Evolutionary conservation across 1,140 invertebrate species (phyloP).

Genomic region (Diorhabda carinulata): DNA sequence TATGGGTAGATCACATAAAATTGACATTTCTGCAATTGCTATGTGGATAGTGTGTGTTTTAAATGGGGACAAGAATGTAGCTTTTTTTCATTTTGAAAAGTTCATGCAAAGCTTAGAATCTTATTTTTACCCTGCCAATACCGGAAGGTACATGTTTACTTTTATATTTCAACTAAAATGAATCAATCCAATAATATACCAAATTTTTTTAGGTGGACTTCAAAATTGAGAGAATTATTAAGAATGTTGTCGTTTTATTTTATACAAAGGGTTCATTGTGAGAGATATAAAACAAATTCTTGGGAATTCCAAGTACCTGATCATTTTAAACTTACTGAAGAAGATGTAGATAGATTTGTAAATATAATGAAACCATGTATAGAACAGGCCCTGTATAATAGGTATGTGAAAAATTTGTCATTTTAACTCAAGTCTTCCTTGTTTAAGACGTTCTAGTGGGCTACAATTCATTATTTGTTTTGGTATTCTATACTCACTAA

Average conservation of each 20-base stretch:
- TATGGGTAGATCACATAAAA: slow-evolving; percentile 46
- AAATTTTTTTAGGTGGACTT: slow-evolving; percentile 58
- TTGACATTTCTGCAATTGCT: slow-evolving; percentile 58
- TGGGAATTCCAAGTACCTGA: slow-evolving; percentile 71
- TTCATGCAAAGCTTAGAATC: slow-evolving; percentile 82
- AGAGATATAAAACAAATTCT: slow-evolving; percentile 57
- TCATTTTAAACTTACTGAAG: slow-evolving; percentile 69
- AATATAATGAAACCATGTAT: slow-evolving; percentile 49
- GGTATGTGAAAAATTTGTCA: neutral
- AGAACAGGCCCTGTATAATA: slow-evolving; percentile 63
- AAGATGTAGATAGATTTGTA: slow-evolving; percentile 81
- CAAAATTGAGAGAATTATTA: slow-evolving; percentile 60
- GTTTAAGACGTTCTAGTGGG: too few relatives aligned
- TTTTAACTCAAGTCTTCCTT: too few relatives aligned
- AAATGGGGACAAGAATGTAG: slow-evolving; percentile 53
- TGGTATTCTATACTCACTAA: too few relatives aligned
- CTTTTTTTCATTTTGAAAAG: slow-evolving; percentile 71
- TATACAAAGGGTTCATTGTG: slow-evolving; percentile 59
- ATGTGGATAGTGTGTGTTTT: slow-evolving; percentile 69
- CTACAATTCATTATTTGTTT: too few relatives aligned
- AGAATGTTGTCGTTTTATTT: slow-evolving; percentile 59
- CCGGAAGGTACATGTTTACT: slow-evolving; percentile 51
- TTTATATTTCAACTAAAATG: neutral
- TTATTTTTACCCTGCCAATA: slow-evolving; percentile 87
- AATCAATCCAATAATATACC: neutral